Conservation (phyloP, 2,113 vertebrate genomes). For the Clarias macrocephalus region DNA sequence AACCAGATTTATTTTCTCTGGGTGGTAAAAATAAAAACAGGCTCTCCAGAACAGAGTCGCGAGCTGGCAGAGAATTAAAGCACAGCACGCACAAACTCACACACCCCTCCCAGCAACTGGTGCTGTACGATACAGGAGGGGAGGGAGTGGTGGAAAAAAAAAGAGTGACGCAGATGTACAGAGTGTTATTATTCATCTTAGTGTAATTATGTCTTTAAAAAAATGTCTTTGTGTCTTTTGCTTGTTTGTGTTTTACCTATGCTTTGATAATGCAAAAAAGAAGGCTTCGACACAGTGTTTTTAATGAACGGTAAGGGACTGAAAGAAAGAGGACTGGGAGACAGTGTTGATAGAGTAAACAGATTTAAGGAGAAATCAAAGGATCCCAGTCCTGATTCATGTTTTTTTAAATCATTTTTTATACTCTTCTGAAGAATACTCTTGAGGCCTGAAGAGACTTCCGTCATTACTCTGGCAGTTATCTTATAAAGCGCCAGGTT, state of each 20-base stretch:
- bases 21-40: slow-evolving; percentile 46
- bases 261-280: not conserved
- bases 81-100: slow-evolving; percentile 26
- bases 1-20: slow-evolving; percentile 50
- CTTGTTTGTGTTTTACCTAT: not conserved
- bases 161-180: not conserved
- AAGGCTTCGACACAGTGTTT: not conserved
- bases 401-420: too few relatives aligned
- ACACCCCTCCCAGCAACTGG: slow-evolving; percentile 35
- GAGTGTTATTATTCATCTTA: not conserved
- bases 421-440: too few relatives aligned
- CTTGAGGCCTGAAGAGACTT: too few relatives aligned
- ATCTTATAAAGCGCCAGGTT: too few relatives aligned
- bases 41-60: slow-evolving; percentile 37
- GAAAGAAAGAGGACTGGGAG: not conserved
- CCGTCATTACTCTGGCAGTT: too few relatives aligned
- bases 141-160: not conserved
- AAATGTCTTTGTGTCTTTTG: not conserved
- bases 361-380: not conserved
- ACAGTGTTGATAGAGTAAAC: not conserved
- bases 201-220: not conserved
- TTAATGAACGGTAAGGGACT: not conserved
- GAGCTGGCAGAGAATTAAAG: slow-evolving; percentile 13
- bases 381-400: too few relatives aligned
- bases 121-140: not conserved